Conservation (phyloP, 2,113 vertebrate genomes). For the Pavo muticus region DNA sequence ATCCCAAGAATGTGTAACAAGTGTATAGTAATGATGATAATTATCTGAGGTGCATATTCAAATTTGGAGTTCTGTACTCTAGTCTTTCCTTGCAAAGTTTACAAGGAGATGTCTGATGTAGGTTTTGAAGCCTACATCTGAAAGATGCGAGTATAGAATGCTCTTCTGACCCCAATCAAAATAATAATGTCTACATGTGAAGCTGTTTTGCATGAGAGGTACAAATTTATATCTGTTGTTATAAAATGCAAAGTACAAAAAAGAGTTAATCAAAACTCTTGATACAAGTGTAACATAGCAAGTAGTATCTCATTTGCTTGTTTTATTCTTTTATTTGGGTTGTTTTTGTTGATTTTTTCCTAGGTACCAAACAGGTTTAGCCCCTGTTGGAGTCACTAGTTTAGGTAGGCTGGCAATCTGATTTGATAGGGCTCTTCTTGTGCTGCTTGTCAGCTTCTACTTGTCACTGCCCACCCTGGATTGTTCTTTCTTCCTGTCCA, state of each 20-base stretch:
- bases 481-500: constrained; percentile 11
- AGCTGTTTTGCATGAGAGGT: not conserved
- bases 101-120: not conserved
- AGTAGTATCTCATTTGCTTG: not conserved
- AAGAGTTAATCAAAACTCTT: not conserved
- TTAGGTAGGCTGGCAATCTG: not conserved
- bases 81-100: not conserved
- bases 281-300: not conserved
- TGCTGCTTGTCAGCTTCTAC: not conserved
- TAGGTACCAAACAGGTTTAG: not conserved
- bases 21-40: not conserved
- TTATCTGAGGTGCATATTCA: not conserved
- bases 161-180: not conserved
- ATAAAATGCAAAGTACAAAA: not conserved
- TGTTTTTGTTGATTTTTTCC: not conserved
- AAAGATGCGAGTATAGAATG: not conserved
- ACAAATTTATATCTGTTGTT: not conserved
- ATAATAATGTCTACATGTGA: not conserved
- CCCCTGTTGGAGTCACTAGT: not conserved
- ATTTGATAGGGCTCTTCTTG: not conserved
- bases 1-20: constrained; percentile 54
- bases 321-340: not conserved
- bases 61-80: not conserved
- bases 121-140: not conserved
- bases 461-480: not conserved